Conservation (phyloP, 2,113 vertebrate genomes). For the Formicarius rufipectus region DNA sequence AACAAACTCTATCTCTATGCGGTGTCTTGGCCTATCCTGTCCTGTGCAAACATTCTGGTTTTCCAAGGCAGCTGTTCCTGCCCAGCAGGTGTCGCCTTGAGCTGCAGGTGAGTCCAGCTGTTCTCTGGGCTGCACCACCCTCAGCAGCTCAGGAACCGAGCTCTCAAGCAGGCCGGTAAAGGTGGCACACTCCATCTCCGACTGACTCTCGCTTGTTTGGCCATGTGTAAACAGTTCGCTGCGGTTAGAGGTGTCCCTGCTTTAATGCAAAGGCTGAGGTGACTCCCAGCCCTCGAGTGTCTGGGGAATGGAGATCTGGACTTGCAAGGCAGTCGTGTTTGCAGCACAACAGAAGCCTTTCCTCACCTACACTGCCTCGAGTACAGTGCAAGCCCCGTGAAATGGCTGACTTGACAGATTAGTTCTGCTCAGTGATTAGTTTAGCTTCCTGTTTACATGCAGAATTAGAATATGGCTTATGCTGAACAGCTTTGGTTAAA, state of each 20-base stretch:
- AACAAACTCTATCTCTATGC: not conserved
- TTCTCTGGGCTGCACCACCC: not conserved
- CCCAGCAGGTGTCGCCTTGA: not conserved
- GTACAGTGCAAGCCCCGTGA: not conserved
- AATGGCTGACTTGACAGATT: not conserved
- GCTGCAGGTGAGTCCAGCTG: not conserved
- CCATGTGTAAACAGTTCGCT: not conserved
- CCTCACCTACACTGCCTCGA: fast-evolving
- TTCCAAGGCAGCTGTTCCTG: not conserved
- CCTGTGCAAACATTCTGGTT: not conserved
- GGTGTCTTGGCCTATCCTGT: not conserved
- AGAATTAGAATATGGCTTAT: not conserved
- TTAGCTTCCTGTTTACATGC: not conserved
- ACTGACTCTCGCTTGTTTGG: not conserved
- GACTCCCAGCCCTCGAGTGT: fast-evolving
- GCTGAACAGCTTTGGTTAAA: not conserved
- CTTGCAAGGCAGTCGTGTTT: not conserved
- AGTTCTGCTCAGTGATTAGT: slow-evolving; percentile 1
- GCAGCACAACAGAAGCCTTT: not conserved
- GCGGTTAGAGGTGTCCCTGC: fast-evolving
- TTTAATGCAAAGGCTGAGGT: not conserved
- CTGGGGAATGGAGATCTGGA: fast-evolving
- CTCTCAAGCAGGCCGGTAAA: not conserved
- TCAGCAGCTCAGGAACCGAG: not conserved
- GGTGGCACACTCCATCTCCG: not conserved